phyloP scores from a whole-genome alignment of 2,797 vertebrate species.

The Halcyon smyrnensis region DNA sequence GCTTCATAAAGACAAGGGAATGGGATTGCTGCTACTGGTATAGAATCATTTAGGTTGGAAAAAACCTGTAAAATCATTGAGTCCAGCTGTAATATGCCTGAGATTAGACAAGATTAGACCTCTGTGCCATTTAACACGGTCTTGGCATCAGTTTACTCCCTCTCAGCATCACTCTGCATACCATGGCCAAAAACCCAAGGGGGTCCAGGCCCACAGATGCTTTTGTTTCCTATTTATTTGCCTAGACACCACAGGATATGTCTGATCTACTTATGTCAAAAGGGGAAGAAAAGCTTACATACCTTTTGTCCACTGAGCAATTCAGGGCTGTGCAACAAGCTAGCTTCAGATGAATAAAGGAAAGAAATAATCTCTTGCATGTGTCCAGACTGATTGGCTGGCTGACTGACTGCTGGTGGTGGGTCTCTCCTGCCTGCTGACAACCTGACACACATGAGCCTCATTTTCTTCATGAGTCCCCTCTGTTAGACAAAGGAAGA shows the following conservation, averaged over 20 bases:
- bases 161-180: background rate
- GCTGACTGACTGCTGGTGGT: background rate
- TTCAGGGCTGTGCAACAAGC: background rate
- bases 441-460: background rate
- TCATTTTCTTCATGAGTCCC: background rate
- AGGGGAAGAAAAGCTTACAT: background rate
- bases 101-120: background rate
- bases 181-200: background rate
- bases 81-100: background rate
- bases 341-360: background rate
- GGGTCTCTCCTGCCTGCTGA: background rate
- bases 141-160: background rate
- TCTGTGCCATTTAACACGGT: background rate
- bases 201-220: background rate
- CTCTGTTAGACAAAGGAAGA: background rate
- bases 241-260: background rate
- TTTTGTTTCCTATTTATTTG: background rate
- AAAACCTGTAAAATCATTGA: background rate
- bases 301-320: background rate
- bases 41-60: background rate
- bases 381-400: rapidly evolving
- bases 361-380: background rate
- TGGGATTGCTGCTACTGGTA: background rate
- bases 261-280: background rate
- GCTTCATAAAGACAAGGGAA: background rate